Base-by-base conservation (phyloP, 2,113 vertebrate genomes). In the Beaufortia kweichowensis region DNA sequence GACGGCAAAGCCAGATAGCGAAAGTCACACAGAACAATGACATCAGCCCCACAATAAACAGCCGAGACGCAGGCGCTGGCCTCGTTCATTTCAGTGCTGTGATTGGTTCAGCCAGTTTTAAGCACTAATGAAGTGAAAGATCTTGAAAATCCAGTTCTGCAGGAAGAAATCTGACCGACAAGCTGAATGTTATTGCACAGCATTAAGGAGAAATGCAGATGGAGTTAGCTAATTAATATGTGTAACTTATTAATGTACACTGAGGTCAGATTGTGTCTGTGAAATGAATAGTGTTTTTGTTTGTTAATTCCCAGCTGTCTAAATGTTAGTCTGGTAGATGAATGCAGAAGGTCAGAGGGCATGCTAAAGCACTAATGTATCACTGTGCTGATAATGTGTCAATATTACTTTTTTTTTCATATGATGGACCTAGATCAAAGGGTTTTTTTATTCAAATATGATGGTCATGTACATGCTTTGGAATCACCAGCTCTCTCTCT, bases 1-100 rank as follows among this genome's bases (percentile, higher is more conserved):
- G 84, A 85, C 80, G 88, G 84, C 64, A 7, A 65, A n/a, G 15
- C 31, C 3, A 89, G 89, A 91, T 91, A 91, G 81, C 78, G 84
- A 4, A 50, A 81, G 10, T n/a, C 50, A 15, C 60, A 1, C 17
- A 61, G 28, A 65, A 80, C 55, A 78, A 76, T 81, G 43, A 84
- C 59, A 77, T 82, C 73, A 79, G 6, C 67, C 75, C 41, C 53
- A 23, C 35, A 81, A 78, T 41, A 48, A 77, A 33, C n/a, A 59
- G 29, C 24, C 41, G 74, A 48, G 75, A 73, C 8, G 41, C 29
- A 75, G 61, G 57, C 12, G 26, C 66, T 15, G 66, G 66, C 3
- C 28, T 17, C 3, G 17, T 12, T 19, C 48, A 21, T 23, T 14
- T 50, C 48, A 73, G 23, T n/a, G 35, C 11, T 24, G 31, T 11